Conservation (phyloP, 2,113 vertebrate genomes). For the Ictidomys tridecemlineatus region DNA sequence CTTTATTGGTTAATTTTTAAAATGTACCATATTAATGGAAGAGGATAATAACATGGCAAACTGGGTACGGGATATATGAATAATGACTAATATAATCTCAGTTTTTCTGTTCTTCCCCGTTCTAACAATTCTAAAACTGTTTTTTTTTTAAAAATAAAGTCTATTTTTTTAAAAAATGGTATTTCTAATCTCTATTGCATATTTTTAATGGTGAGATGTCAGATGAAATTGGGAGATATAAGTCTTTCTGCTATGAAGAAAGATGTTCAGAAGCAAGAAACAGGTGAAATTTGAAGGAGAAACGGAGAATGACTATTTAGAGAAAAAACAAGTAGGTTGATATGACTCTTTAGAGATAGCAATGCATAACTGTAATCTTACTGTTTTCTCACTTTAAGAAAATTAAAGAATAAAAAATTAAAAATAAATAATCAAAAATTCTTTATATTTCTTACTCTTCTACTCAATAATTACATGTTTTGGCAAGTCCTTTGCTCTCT, state of each 20-base stretch:
- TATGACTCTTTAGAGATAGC: not conserved
- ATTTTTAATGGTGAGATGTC: not conserved
- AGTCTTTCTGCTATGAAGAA: not conserved
- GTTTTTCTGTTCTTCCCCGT: not conserved
- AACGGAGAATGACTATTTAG: not conserved
- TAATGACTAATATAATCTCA: not conserved
- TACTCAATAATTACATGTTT: not conserved
- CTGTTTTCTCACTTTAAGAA: not conserved
- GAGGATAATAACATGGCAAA: not conserved
- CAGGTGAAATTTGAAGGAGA: not conserved
- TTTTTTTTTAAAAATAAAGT: not conserved
- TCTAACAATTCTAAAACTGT: not conserved
- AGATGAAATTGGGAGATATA: not conserved
- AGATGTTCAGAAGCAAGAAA: not conserved
- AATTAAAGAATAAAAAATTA: not conserved
- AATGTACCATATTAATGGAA: not conserved
- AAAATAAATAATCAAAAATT: not conserved
- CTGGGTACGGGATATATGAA: not conserved
- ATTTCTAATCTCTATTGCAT: not conserved
- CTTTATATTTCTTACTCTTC: not conserved
- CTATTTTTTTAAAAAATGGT: not conserved
- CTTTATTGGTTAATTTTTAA: not conserved
- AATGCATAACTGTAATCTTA: not conserved
- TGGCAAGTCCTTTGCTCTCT: not conserved
- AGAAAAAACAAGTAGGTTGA: not conserved